A percentile compares a stretch with the other conserved stretches of the same genome.
phyloP scores from a whole-genome alignment of 2,888 invertebrate species.

The Mythimna vitellina region DNA sequence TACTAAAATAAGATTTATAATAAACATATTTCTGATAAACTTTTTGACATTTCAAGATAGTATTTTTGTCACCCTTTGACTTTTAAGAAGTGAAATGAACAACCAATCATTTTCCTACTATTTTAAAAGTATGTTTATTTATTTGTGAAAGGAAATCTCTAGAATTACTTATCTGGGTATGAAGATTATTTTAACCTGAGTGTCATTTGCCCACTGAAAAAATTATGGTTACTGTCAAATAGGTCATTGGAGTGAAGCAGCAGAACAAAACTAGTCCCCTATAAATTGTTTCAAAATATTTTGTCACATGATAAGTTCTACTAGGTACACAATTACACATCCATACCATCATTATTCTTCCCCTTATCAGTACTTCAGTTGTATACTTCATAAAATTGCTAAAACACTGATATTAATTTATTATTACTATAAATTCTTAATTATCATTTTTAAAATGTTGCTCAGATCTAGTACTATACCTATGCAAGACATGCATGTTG shows the following conservation, averaged over 20 bases:
- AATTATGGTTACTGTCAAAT: too few species aligned
- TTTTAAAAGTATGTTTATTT: too few species aligned
- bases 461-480: background rate
- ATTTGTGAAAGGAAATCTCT: too few species aligned
- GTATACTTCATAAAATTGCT: too few species aligned
- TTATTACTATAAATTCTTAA: background rate
- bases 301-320: conserved; percentile 24
- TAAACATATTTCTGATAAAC: conserved; percentile 13
- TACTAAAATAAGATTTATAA: background rate
- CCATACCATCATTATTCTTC: conserved; percentile 20
- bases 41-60: conserved; percentile 36
- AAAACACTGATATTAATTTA: background rate
- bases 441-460: conserved; percentile 5
- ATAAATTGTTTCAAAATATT: conserved; percentile 21
- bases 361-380: conserved; percentile 27
- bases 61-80: too few species aligned
- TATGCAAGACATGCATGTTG: background rate
- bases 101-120: background rate
- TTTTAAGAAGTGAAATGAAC: background rate
- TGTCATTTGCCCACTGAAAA: too few species aligned
- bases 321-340: background rate
- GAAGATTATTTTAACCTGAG: too few species aligned
- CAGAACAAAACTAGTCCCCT: too few species aligned
- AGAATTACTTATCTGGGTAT: too few species aligned
- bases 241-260: too few species aligned